Evolutionary conservation across 1,140 invertebrate genomes (phyloP).

Genomic region (Holotrichia oblita): DNA sequence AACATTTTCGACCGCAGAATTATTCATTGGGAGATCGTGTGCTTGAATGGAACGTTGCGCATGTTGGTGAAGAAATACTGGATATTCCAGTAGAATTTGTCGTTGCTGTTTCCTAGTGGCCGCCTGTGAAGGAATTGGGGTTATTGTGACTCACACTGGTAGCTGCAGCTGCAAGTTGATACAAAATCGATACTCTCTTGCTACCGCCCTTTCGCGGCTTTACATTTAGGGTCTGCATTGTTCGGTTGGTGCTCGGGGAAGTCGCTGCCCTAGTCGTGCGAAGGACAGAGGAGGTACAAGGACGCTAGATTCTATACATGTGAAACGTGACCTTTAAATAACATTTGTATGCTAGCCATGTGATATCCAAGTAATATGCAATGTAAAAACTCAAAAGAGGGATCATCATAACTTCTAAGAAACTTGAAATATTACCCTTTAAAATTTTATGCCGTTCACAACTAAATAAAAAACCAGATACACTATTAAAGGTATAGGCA

Average conservation of each 20-base stretch:
- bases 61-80: not conserved
- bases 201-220: constrained; percentile 5
- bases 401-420: too few relatives aligned
- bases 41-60: not conserved
- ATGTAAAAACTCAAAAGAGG: too few relatives aligned
- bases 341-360: too few relatives aligned
- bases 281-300: not conserved
- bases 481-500: too few relatives aligned
- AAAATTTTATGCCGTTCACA: too few relatives aligned
- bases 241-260: not conserved
- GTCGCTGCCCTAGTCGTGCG: not conserved
- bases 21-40: not conserved
- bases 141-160: not conserved
- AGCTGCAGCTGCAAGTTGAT: constrained; percentile 23
- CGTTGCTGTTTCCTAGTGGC: not conserved
- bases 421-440: too few relatives aligned
- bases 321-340: not conserved
- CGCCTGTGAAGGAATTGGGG: not conserved
- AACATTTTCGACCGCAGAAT: not conserved
- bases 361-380: too few relatives aligned
- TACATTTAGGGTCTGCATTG: not conserved
- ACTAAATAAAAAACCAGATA: too few relatives aligned
- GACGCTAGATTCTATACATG: not conserved
- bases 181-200: constrained; percentile 16
- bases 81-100: not conserved